These are phyloP conservation scores for Caenorhabditis sp. DNA, from an alignment of 2,888 invertebrate species.

Conservation along the genomic window DNA sequence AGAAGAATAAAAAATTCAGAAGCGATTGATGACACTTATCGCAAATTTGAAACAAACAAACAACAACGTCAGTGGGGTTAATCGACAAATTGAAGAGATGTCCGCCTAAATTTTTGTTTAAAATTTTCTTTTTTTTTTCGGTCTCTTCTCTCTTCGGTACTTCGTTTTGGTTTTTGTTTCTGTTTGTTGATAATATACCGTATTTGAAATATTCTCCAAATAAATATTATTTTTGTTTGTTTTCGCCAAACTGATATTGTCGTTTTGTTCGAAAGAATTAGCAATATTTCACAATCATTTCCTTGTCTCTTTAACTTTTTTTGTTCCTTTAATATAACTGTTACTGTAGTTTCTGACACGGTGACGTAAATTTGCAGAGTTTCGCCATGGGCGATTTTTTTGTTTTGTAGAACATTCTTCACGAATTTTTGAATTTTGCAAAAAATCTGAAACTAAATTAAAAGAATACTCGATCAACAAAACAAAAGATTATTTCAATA, in stretches of 20 bases:
- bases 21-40: slow-evolving; percentile 55
- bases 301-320: too few species aligned
- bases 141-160: slow-evolving; percentile 14
- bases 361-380: too few species aligned
- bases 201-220: background rate
- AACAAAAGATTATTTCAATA: too few species aligned
- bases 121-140: slow-evolving; percentile 11
- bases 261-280: too few species aligned
- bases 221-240: background rate
- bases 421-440: too few species aligned
- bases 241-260: background rate
- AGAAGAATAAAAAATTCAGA: slow-evolving; percentile 31
- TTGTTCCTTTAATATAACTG: too few species aligned
- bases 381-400: too few species aligned
- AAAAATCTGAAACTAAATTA: too few species aligned
- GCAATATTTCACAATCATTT: too few species aligned
- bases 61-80: slow-evolving; percentile 54
- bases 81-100: slow-evolving; percentile 70
- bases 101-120: slow-evolving; percentile 24
- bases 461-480: too few species aligned
- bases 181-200: slow-evolving; percentile 4
- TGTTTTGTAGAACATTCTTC: too few species aligned
- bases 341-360: too few species aligned
- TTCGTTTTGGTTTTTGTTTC: slow-evolving; percentile 13
- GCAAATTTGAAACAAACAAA: slow-evolving; percentile 57